Conservation (phyloP, 2,888 invertebrate genomes). For the Myopa tessellatipennis region DNA sequence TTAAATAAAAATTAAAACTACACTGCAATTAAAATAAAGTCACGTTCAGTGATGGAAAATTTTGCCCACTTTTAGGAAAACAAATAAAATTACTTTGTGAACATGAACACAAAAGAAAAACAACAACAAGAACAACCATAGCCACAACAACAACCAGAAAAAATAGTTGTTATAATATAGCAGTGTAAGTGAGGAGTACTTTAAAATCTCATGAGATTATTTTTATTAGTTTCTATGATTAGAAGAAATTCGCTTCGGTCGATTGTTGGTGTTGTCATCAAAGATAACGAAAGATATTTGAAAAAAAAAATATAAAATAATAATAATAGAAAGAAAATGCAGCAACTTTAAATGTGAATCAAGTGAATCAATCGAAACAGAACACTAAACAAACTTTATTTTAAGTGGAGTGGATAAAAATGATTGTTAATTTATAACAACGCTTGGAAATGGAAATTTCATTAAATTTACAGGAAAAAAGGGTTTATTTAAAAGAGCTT, state of each 20-base stretch:
- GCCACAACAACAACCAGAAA: too few relatives aligned
- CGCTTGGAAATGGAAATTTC: too few relatives aligned
- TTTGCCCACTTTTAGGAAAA: background rate
- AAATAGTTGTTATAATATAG: too few relatives aligned
- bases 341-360: too few relatives aligned
- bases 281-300: too few relatives aligned
- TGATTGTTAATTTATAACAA: too few relatives aligned
- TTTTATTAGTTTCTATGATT: background rate
- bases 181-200: background rate
- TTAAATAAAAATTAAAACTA: background rate
- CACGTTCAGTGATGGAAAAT: slow-evolving; percentile 19
- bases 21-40: slow-evolving; percentile 8
- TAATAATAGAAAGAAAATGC: background rate
- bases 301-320: background rate
- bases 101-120: too few relatives aligned
- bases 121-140: background rate
- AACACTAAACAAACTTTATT: too few relatives aligned
- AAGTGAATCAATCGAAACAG: too few relatives aligned
- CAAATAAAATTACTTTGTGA: background rate
- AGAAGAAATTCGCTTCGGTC: background rate
- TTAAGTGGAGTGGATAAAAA: too few relatives aligned
- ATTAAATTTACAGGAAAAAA: background rate
- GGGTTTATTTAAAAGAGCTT: background rate
- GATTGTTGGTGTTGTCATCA: too few relatives aligned
- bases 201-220: background rate